Evolutionary conservation across 2,113 vertebrate species (phyloP).

Genomic region (Cromileptes altivelis): DNA sequence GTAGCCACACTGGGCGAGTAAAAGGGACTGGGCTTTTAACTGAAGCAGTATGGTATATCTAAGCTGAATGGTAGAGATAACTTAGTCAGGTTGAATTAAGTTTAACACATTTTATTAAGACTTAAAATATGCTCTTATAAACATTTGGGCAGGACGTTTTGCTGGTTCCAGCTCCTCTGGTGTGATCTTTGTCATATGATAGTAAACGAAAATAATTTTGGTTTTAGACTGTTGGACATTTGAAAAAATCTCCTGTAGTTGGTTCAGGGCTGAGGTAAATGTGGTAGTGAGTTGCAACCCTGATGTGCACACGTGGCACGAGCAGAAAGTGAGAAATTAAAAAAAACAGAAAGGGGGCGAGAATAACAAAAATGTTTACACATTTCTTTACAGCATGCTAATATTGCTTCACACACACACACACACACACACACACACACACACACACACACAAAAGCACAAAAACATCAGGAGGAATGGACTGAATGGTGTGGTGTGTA

Average conservation of each 20-base stretch:
- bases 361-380: neutral
- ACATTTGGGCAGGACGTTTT: neutral
- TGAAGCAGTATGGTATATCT: too few species aligned
- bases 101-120: too few species aligned
- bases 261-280: neutral
- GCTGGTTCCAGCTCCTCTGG: neutral
- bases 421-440: neutral
- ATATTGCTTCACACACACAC: too few species aligned
- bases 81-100: too few species aligned
- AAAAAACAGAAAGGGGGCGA: too few species aligned
- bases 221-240: neutral
- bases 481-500: conserved; percentile 8
- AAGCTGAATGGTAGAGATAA: too few species aligned
- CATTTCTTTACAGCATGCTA: neutral
- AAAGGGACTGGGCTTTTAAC: too few species aligned
- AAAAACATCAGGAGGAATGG: neutral
- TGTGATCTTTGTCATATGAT: neutral
- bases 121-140: neutral
- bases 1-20: too few species aligned
- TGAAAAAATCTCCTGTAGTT: neutral
- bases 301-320: neutral
- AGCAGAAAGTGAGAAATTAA: neutral
- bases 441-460: neutral
- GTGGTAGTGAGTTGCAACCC: neutral
- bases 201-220: neutral